phyloP scores from a whole-genome alignment of 2,888 invertebrate genomes.

The Apeira syringaria region DNA sequence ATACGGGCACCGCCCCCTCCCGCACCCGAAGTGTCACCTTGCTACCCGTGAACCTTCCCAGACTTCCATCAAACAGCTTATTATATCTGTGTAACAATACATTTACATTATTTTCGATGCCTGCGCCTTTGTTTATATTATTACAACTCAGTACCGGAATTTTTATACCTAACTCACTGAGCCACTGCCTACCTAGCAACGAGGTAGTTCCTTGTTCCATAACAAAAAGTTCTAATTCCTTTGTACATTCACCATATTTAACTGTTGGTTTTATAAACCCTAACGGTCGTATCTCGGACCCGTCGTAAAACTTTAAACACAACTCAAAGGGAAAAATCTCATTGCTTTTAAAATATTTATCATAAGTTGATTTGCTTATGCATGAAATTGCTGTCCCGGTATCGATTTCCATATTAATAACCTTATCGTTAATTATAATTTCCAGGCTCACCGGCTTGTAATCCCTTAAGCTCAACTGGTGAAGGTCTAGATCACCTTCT shows the following conservation, averaged over 20 bases:
- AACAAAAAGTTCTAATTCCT: conserved; percentile 30
- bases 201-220: conserved; percentile 24
- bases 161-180: conserved; percentile 25
- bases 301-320: conserved; percentile 25
- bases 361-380: not conserved
- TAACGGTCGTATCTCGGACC: conserved; percentile 22
- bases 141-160: not conserved
- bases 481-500: not conserved
- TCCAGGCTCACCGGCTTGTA: not conserved
- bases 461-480: not conserved
- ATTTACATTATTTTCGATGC: not conserved
- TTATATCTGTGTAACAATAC: not conserved
- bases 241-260: conserved; percentile 1
- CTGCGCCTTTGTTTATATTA: not conserved
- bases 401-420: not conserved
- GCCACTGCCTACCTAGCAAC: conserved; percentile 33
- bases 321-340: not conserved
- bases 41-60: no score
- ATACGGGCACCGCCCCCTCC: no score
- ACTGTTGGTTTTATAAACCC: conserved; percentile 7
- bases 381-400: not conserved
- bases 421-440: not conserved
- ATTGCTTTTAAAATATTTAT: not conserved
- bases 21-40: no score
- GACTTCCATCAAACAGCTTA: no score